phyloP scores from a whole-genome alignment of 1,140 invertebrate genomes.

The Archegozetes longisetosus region DNA sequence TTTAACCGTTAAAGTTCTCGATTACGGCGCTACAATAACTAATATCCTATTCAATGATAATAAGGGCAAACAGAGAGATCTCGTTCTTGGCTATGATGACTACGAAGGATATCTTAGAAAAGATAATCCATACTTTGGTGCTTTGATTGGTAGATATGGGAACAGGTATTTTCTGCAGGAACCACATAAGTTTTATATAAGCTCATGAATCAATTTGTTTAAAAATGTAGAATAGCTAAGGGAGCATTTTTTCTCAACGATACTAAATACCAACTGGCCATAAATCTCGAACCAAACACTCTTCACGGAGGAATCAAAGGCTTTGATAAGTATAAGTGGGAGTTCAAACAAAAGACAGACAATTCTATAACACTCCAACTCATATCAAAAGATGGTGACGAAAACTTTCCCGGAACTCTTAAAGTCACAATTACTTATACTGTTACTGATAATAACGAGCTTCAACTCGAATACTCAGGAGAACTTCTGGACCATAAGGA shows the following conservation, averaged over 20 bases:
- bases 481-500: conserved; percentile 34
- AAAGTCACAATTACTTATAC: conserved; percentile 48
- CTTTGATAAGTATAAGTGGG: conserved; percentile 46
- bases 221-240: conserved; percentile 40
- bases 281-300: conserved; percentile 48
- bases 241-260: conserved; percentile 51
- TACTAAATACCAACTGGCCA: conserved; percentile 45
- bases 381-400: conserved; percentile 39
- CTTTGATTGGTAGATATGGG: conserved; percentile 67
- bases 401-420: conserved; percentile 62
- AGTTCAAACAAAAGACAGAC: background rate
- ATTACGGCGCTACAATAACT: conserved; percentile 60
- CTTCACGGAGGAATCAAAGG: conserved; percentile 73
- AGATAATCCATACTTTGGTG: conserved; percentile 53
- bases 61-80: conserved; percentile 44
- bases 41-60: conserved; percentile 53
- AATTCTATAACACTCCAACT: conserved; percentile 5
- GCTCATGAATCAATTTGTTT: too few species aligned
- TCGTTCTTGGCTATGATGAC: conserved; percentile 59
- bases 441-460: conserved; percentile 48
- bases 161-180: too few species aligned
- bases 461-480: conserved; percentile 53
- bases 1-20: conserved; percentile 46
- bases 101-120: conserved; percentile 36
- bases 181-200: too few species aligned